phyloP scores from a whole-genome alignment of 2,888 invertebrate genomes.

The Oscheius sp. region DNA sequence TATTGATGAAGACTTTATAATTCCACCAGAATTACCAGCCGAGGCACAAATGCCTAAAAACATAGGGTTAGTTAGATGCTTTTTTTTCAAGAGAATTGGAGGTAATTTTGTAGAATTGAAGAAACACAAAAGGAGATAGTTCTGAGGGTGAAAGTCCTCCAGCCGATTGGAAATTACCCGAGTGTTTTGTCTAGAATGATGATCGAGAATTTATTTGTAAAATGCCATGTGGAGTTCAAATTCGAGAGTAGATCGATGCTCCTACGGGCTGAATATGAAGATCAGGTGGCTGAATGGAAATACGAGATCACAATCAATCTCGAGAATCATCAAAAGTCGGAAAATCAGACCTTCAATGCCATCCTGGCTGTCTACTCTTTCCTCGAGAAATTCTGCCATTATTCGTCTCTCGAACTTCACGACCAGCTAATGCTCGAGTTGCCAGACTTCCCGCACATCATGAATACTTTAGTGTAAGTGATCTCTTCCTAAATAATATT shows the following conservation, averaged over 20 bases:
- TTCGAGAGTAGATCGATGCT: not conserved
- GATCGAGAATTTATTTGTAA: conserved; percentile 18
- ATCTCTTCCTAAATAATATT: not conserved
- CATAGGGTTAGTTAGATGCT: too few relatives aligned
- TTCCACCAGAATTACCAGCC: not conserved
- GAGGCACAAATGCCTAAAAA: too few relatives aligned
- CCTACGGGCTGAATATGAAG: conserved; percentile 22
- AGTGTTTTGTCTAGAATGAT: not conserved
- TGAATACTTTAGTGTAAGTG: conserved; percentile 28
- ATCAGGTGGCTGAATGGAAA: conserved; percentile 21
- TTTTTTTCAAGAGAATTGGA: too few relatives aligned
- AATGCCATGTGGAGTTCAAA: not conserved
- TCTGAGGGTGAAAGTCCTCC: conserved; percentile 6
- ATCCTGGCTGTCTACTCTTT: conserved; percentile 5
- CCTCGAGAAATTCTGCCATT: conserved; percentile 14
- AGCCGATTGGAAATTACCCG: conserved; percentile 5
- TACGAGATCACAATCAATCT: not conserved
- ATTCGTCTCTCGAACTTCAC: conserved; percentile 31
- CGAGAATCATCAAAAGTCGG: not conserved
- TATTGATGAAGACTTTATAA: not conserved
- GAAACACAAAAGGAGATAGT: too few relatives aligned
- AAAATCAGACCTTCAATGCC: not conserved
- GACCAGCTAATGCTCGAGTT: conserved; percentile 30
- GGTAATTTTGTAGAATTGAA: too few relatives aligned
- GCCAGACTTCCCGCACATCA: conserved; percentile 3